Evolutionary conservation across 1,140 invertebrate species (phyloP).

Genomic region (Cherax destructor): DNA sequence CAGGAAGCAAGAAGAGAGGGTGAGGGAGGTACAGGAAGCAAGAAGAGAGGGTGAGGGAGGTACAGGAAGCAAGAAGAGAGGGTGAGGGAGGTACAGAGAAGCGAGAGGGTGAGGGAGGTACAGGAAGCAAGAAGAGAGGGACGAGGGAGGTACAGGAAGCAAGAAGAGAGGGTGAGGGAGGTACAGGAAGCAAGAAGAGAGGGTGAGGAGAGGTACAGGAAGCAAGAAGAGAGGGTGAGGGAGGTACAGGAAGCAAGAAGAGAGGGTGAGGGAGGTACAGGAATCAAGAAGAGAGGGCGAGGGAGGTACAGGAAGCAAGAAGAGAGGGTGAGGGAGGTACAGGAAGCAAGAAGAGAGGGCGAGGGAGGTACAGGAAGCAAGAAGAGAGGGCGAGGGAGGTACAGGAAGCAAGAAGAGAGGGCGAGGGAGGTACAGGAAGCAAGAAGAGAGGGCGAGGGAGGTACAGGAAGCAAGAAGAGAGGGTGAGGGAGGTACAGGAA

Average conservation of each 20-base stretch:
- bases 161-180: too few species aligned
- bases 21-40: too few species aligned
- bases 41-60: too few species aligned
- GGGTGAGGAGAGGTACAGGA: too few species aligned
- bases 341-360: neutral
- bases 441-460: neutral
- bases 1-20: too few species aligned
- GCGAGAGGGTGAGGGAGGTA: too few species aligned
- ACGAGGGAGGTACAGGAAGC: too few species aligned
- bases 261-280: neutral
- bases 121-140: too few species aligned
- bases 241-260: neutral
- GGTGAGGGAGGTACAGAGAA: too few species aligned
- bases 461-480: neutral
- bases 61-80: too few species aligned
- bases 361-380: slow-evolving; percentile 5
- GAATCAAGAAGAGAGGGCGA: neutral
- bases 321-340: neutral
- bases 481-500: neutral
- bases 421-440: slow-evolving; percentile 18
- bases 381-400: neutral
- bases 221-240: neutral
- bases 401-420: slow-evolving; percentile 7
- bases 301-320: neutral
- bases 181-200: too few species aligned